Conservation (phyloP, 2,113 vertebrate species). For the Gallinago media region DNA sequence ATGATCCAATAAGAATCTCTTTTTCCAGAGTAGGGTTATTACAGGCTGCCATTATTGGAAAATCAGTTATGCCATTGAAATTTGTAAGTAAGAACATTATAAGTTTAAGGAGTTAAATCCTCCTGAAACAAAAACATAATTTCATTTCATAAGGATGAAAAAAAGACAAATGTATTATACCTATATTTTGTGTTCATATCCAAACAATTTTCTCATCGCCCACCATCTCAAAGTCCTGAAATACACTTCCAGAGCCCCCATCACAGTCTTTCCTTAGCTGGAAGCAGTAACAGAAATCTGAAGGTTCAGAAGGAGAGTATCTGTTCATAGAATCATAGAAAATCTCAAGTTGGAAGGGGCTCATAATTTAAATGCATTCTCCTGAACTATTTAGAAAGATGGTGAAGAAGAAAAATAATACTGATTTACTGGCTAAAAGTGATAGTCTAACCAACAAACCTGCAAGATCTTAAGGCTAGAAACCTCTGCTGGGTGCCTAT, state of each 20-base stretch:
- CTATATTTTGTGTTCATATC: neutral
- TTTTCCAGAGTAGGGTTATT: neutral
- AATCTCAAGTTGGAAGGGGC: neutral
- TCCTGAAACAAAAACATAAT: neutral
- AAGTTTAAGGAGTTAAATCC: neutral
- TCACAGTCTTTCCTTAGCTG: neutral
- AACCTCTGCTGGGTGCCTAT: neutral
- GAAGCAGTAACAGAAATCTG: neutral
- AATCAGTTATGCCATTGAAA: neutral
- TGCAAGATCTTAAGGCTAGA: neutral
- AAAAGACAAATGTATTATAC: neutral
- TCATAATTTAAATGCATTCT: neutral
- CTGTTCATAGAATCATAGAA: neutral
- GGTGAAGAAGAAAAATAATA: neutral
- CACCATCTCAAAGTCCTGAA: neutral
- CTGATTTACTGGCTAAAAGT: neutral
- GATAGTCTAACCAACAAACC: neutral
- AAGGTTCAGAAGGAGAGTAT: neutral
- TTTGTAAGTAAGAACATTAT: neutral
- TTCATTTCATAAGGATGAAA: neutral
- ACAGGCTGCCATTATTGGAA: neutral
- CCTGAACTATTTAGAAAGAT: neutral
- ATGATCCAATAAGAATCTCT: neutral
- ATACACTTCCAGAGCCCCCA: neutral
- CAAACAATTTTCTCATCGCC: neutral